Evolutionary conservation across 2,797 vertebrate species (phyloP), one percentile per base, ranked within the genome.

Genomic region (Eulemur rubriventer): DNA sequence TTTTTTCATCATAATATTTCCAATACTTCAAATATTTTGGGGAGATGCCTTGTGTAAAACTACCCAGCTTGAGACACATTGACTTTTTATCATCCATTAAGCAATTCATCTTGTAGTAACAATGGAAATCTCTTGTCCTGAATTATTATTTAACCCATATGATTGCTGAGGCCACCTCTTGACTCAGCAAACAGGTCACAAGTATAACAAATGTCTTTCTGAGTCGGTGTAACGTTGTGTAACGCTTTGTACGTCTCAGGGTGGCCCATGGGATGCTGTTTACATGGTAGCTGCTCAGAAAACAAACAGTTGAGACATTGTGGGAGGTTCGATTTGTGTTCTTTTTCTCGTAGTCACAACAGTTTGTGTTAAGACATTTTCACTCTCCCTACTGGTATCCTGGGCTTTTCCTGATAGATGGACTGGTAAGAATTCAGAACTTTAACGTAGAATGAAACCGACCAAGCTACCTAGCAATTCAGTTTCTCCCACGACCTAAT

Each of bases 141-240:
- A 73, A 73, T 86, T 80, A 55, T 86, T 94, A 22, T 38, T 87
- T 84, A 92, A 72, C 43, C 93, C 1, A 89, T 20, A 4, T 46
- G 4, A 11, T 89, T 43, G 43, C 41, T 67, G 41, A 81, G 43
- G 2, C 63, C 16, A 55, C 24, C 6, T 67, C 20, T 67, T 84
- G 28, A 61, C n/a, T 93, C 61, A 41, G 24, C 78, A 73, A 89
- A 76, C 26, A 90, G 28, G 33, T 26, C 46, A 26, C 7, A 57
- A 73, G n/a, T 35, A 55, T 59, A n/a, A 55, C 1, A 24, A 50
- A n/a, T 89, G 28, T 43, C 22, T 38, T 69, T 69, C n/a, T 46
- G 18, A 84, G 26, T 26, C 41, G 48, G 7, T 28, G 8, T 10
- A 38, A 70, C 57, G 18, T 75, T 93, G 7, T 76, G 0, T 26